These are phyloP conservation scores for Notothenia rossii DNA, from an alignment of 2,113 vertebrate genomes.

Conservation along the genomic window DNA sequence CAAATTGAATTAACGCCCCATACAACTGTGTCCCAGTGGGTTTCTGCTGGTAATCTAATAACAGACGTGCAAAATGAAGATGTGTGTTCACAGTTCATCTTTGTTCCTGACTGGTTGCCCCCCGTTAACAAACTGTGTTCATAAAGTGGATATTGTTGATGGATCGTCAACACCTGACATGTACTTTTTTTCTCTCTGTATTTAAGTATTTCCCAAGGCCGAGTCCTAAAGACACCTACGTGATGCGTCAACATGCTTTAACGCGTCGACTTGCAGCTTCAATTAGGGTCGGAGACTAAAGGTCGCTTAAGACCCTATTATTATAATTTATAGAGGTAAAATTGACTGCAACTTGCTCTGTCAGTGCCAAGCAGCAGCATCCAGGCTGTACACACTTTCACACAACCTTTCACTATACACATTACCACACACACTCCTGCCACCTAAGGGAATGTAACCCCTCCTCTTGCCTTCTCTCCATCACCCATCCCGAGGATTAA, in stretches of 20 bases:
- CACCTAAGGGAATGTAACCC: constrained; percentile 54
- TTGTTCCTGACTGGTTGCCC: neutral
- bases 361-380: constrained; percentile 31
- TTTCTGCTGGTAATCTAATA: neutral
- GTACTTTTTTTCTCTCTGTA: neutral
- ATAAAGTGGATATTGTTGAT: neutral
- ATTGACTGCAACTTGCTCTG: constrained; percentile 18
- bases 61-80: neutral
- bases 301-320: no score
- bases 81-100: neutral
- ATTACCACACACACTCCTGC: constrained; percentile 36
- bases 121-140: neutral
- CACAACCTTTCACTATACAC: neutral
- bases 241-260: no score
- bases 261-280: no score
- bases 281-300: no score
- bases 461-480: constrained; percentile 17
- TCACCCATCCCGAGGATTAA: constrained; percentile 72
- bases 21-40: neutral
- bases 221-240: no score
- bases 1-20: neutral
- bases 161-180: neutral
- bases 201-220: neutral
- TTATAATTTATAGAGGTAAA: neutral
- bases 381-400: neutral